phyloP scores from a whole-genome alignment of 2,888 invertebrate genomes.

The Leptodirus hochenwartii region DNA sequence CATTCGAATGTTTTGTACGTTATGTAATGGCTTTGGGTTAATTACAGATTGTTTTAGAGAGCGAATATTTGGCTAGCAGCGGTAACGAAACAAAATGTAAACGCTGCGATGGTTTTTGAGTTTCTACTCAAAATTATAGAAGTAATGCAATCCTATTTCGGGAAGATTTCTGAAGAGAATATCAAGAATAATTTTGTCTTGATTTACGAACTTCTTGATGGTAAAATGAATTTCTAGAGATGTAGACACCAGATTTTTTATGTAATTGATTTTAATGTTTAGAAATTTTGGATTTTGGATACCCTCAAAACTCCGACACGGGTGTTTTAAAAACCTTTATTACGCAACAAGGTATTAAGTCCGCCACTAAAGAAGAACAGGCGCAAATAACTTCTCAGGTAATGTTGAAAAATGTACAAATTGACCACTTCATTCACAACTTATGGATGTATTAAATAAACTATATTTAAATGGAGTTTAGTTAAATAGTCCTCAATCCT shows the following conservation, averaged over 20 bases:
- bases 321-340: constrained; percentile 98
- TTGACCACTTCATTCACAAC: no score
- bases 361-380: constrained; percentile 97
- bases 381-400: constrained; percentile 98
- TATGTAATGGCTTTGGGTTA: no score
- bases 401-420: no score
- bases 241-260: no score
- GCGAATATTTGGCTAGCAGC: constrained; percentile 99
- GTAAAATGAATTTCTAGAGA: no score
- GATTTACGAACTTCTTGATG: constrained; percentile 96
- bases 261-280: constrained; percentile 14
- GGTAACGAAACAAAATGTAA: constrained; percentile 99
- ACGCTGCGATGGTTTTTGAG: constrained; percentile 99
- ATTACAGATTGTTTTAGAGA: constrained; percentile 46
- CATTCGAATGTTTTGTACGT: no score
- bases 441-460: no score
- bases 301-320: constrained; percentile 98
- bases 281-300: constrained; percentile 99
- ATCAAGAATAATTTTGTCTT: constrained; percentile 99
- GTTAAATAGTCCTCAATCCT: no score
- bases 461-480: no score
- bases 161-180: constrained; percentile 98
- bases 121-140: constrained; percentile 94
- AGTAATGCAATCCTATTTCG: constrained; percentile 99
- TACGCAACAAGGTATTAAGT: constrained; percentile 97